Conservation (phyloP, 2,888 invertebrate species). For the Notocelia uddmanniana region DNA sequence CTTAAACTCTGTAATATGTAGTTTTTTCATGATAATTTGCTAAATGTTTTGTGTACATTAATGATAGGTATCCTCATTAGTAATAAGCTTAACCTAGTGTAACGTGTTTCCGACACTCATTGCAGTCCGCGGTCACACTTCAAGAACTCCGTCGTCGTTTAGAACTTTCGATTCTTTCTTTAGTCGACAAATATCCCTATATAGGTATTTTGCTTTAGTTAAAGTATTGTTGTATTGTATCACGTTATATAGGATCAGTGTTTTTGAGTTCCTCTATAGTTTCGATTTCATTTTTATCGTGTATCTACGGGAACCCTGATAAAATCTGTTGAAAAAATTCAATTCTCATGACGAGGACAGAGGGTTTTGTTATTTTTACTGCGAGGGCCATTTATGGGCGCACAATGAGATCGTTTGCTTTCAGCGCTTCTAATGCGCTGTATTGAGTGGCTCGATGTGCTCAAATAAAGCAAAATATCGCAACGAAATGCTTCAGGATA, state of each 20-base stretch:
- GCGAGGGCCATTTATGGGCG: slow-evolving; percentile 26
- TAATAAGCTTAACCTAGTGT: too few relatives aligned
- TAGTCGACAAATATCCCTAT: too few relatives aligned
- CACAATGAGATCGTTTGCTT: slow-evolving; percentile 41
- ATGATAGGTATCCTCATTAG: too few relatives aligned
- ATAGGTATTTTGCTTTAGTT: too few relatives aligned
- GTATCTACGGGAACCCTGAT: slow-evolving; percentile 17
- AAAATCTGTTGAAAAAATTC: slow-evolving; percentile 38
- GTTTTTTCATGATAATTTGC: background rate
- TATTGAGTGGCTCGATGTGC: slow-evolving; percentile 24
- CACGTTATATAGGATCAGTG: background rate
- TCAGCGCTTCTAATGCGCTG: slow-evolving; percentile 32
- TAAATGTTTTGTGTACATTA: background rate
- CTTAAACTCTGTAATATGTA: background rate
- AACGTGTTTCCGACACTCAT: too few relatives aligned
- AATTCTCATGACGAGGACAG: slow-evolving; percentile 30
- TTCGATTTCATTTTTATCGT: background rate
- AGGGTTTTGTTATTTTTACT: slow-evolving; percentile 39
- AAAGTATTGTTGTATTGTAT: too few relatives aligned
- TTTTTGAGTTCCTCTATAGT: background rate
- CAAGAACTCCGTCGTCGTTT: too few relatives aligned
- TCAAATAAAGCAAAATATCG: slow-evolving; percentile 25
- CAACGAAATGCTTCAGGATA: slow-evolving; percentile 13
- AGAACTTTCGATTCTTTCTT: too few relatives aligned
- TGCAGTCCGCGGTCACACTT: too few relatives aligned